Evolutionary conservation across 2,888 invertebrate genomes (phyloP).

Genomic region (Athalia cordata): DNA sequence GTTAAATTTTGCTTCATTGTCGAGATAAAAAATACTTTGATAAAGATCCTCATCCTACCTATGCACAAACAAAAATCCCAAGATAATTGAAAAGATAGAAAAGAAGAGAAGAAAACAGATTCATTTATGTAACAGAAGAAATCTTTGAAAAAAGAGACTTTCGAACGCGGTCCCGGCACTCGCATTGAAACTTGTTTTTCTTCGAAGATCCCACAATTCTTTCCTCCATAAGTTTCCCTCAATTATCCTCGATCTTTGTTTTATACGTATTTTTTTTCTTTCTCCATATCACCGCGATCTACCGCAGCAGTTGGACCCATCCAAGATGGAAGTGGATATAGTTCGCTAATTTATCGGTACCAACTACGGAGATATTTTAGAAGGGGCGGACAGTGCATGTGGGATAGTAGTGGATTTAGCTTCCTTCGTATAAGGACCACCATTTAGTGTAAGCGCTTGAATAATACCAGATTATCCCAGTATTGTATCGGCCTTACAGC

Average conservation of each 20-base stretch:
- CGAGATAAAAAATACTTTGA: no score
- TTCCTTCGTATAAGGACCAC: not conserved
- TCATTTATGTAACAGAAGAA: no score
- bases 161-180: not conserved
- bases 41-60: no score
- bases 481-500: not conserved
- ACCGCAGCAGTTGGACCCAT: no score
- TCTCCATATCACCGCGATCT: not conserved
- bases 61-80: no score
- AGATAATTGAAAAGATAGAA: no score
- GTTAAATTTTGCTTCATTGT: no score
- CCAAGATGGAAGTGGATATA: constrained; percentile 6
- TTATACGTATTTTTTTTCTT: not conserved
- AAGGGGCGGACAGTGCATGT: not conserved
- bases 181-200: constrained; percentile 10
- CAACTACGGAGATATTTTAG: not conserved
- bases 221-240: not conserved
- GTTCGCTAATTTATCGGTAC: not conserved
- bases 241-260: constrained; percentile 24
- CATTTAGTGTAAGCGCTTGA: not conserved
- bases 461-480: constrained; percentile 19
- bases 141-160: no score
- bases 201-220: not conserved
- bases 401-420: not conserved
- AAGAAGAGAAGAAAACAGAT: no score